These are phyloP conservation scores for Lethenteron reissneri DNA, from an alignment of 2,113 vertebrate genomes.

Conservation along the genomic window DNA sequence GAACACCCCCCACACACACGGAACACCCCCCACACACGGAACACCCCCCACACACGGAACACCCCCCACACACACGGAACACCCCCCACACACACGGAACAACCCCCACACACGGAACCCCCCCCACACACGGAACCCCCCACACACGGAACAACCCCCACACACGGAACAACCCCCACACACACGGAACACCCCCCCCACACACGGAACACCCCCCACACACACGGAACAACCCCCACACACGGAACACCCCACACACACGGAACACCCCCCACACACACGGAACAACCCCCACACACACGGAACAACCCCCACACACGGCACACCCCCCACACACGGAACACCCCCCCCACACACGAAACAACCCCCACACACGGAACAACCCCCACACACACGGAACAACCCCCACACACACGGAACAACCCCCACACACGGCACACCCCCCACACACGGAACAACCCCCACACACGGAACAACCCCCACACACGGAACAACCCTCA, in stretches of 20 bases:
- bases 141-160: neutral
- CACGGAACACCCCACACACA: no score
- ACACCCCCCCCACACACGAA: no score
- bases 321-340: neutral
- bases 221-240: no score
- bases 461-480: no score
- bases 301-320: neutral
- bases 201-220: no score
- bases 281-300: neutral
- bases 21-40: neutral
- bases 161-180: neutral
- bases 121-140: neutral
- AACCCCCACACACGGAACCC: neutral
- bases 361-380: neutral
- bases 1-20: neutral
- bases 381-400: neutral
- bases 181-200: neutral
- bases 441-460: no score
- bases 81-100: neutral
- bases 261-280: no score
- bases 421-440: no score
- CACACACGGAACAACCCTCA: no score
- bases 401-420: no score
- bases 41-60: neutral
- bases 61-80: neutral